phyloP scores from a whole-genome alignment of 2,888 invertebrate species.

The Caenorhabditis virilis region DNA sequence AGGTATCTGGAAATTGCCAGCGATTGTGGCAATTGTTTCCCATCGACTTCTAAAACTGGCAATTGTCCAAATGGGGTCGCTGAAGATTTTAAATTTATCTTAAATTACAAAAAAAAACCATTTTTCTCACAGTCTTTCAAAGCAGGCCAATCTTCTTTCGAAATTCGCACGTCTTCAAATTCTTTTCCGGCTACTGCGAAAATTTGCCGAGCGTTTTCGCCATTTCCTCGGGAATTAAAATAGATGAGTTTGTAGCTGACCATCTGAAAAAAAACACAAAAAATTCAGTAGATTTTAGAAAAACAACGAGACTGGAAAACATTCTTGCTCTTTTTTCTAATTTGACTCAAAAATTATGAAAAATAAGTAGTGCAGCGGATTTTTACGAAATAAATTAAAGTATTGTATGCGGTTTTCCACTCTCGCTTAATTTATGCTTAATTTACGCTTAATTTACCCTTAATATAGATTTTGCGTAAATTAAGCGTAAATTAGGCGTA shows the following conservation, averaged over 20 bases:
- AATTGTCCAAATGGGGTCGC: slow-evolving; percentile 51
- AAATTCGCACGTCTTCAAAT: slow-evolving; percentile 34
- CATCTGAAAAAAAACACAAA: slow-evolving; percentile 5
- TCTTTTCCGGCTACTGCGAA: slow-evolving; percentile 27
- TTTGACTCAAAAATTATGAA: too few species aligned
- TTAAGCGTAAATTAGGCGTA: too few species aligned
- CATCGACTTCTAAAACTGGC: slow-evolving; percentile 54
- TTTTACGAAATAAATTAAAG: too few species aligned
- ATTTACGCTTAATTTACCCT: too few species aligned
- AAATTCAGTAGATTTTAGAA: background rate
- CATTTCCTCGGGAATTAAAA: slow-evolving; percentile 17
- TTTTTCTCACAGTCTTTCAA: slow-evolving; percentile 37
- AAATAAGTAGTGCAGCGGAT: too few species aligned
- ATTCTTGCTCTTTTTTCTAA: too few species aligned
- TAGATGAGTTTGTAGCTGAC: slow-evolving; percentile 30
- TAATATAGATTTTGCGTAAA: too few species aligned
- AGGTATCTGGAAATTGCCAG: slow-evolving; percentile 50
- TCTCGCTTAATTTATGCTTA: too few species aligned
- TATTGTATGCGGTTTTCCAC: too few species aligned
- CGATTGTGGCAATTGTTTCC: slow-evolving; percentile 46
- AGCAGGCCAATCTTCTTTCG: slow-evolving; percentile 44
- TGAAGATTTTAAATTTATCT: slow-evolving; percentile 9
- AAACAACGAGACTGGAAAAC: background rate
- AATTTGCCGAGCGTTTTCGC: slow-evolving; percentile 27
- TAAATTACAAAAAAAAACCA: background rate